Evolutionary conservation across 2,888 invertebrate genomes (phyloP).

Genomic region (Achlya flavicornis): DNA sequence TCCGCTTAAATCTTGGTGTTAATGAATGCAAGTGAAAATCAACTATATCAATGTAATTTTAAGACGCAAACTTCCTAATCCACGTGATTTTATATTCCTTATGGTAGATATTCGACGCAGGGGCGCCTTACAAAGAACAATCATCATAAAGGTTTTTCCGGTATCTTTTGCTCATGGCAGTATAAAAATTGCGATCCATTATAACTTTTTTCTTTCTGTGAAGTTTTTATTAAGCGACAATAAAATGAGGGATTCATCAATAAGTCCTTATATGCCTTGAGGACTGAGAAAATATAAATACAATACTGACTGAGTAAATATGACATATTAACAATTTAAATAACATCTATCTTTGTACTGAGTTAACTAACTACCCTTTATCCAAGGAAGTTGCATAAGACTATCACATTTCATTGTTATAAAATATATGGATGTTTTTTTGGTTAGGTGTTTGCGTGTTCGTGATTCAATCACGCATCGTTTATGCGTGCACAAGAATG

Average conservation of each 20-base stretch:
- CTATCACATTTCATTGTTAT: too few relatives aligned
- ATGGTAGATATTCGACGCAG: background rate
- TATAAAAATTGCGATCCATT: background rate
- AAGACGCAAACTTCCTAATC: background rate
- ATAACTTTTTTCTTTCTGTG: background rate
- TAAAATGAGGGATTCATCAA: background rate
- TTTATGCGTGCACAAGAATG: too few relatives aligned
- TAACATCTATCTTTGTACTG: too few relatives aligned
- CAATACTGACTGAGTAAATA: too few relatives aligned
- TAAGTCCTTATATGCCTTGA: background rate
- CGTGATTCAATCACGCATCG: too few relatives aligned
- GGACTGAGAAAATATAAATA: background rate
- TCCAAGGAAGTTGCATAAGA: too few relatives aligned
- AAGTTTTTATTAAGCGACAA: background rate
- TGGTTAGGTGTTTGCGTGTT: too few relatives aligned
- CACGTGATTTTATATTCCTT: background rate
- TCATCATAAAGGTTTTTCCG: constrained; percentile 2
- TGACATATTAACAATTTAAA: too few relatives aligned
- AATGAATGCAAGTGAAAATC: background rate
- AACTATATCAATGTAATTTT: background rate
- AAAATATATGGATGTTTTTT: too few relatives aligned
- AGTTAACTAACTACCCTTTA: too few relatives aligned
- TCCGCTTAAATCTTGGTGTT: background rate
- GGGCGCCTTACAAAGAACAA: background rate
- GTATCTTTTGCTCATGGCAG: constrained; percentile 1